Evolutionary conservation across 2,113 vertebrate species (phyloP).

Genomic region (Tretioscincus oriximinensis): DNA sequence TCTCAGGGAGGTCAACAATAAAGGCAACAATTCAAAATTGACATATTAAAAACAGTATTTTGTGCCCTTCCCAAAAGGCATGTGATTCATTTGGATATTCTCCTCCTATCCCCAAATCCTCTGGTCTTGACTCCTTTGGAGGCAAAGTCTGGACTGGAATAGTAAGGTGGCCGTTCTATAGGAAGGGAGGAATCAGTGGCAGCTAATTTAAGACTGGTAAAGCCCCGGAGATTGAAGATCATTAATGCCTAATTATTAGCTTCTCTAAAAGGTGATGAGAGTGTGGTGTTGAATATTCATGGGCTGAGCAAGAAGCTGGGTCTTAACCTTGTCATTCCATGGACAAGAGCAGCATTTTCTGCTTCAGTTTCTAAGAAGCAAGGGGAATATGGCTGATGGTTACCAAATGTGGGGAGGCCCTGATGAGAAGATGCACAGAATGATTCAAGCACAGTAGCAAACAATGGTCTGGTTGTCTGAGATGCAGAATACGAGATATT

Average conservation of each 20-base stretch:
- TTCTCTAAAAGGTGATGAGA: slow-evolving; percentile 14
- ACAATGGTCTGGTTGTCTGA: neutral
- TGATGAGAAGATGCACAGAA: too few species aligned
- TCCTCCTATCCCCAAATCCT: neutral
- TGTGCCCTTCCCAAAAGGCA: neutral
- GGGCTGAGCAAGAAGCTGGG: neutral
- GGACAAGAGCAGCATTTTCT: neutral
- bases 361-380: neutral
- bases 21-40: too few species aligned
- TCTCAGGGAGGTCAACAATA: too few species aligned
- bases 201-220: slow-evolving; percentile 23
- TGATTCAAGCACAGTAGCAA: neutral
- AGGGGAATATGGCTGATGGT: neutral
- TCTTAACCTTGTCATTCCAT: neutral
- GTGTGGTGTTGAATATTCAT: slow-evolving; percentile 31
- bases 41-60: too few species aligned
- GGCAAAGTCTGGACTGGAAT: neutral
- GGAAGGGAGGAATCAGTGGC: neutral
- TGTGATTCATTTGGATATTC: neutral
- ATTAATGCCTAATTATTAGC: slow-evolving; percentile 40
- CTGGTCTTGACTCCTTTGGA: neutral
- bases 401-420: neutral
- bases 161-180: neutral
- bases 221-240: neutral
- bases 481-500: neutral